A percentile compares a stretch with the other conserved stretches of the same genome.
Conservation (phyloP, 2,888 invertebrate genomes). For the Amphipyra tragopoginis region DNA sequence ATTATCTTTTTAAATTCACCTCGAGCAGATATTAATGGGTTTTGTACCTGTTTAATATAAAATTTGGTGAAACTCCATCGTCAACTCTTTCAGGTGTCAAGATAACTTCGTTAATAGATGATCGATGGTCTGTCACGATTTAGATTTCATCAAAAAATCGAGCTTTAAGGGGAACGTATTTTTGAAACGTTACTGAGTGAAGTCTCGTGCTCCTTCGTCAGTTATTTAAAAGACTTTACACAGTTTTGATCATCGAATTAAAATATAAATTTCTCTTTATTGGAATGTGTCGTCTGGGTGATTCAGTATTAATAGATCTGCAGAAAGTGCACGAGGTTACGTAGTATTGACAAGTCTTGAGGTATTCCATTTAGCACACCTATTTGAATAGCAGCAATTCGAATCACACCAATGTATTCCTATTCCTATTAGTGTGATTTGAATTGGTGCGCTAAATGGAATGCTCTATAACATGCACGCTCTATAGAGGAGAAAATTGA, state of each 20-base stretch:
- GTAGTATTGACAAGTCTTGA: too few relatives aligned
- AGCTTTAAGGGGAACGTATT: conserved; percentile 50
- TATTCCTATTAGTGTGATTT: too few relatives aligned
- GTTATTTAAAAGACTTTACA: conserved; percentile 19
- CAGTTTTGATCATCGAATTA: conserved; percentile 15
- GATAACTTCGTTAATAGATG: conserved; percentile 68
- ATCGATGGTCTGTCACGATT: conserved; percentile 67
- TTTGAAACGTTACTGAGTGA: conserved; percentile 49
- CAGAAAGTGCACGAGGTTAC: not conserved
- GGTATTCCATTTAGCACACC: too few relatives aligned
- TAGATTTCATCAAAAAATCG: conserved; percentile 64
- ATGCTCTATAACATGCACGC: too few relatives aligned
- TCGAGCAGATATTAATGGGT: conserved; percentile 50
- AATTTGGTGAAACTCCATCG: conserved; percentile 56
- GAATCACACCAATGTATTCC: too few relatives aligned
- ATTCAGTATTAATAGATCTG: conserved; percentile 6
- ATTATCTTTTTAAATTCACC: conserved; percentile 59
- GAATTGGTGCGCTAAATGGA: too few relatives aligned
- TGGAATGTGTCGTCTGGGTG: not conserved
- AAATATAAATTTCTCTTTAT: conserved; percentile 1
- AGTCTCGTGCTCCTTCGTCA: conserved; percentile 19
- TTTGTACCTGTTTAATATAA: conserved; percentile 51
- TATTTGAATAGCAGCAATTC: too few relatives aligned
- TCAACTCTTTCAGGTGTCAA: conserved; percentile 64
- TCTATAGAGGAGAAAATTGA: too few relatives aligned